Evolutionary conservation across 2,113 vertebrate genomes (phyloP).

Genomic region (Lutjanus erythropterus): DNA sequence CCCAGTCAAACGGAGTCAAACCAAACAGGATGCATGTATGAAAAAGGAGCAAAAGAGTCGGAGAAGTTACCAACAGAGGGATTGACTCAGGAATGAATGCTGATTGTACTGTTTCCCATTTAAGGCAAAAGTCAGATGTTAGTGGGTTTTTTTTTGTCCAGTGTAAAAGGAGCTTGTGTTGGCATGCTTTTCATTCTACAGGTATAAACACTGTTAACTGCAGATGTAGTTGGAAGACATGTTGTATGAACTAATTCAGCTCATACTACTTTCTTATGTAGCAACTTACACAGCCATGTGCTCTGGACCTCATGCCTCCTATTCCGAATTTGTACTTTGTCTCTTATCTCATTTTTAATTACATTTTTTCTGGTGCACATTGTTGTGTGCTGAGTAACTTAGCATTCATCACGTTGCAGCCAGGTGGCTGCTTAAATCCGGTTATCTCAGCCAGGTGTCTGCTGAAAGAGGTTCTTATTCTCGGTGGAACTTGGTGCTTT

Average conservation of each 20-base stretch:
- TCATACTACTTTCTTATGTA: neutral
- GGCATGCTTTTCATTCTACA: neutral
- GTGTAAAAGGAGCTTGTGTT: neutral
- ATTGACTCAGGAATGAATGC: too few species aligned
- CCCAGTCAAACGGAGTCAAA: too few species aligned
- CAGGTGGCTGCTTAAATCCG: constrained; percentile 53
- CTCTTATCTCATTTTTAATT: constrained; percentile 43
- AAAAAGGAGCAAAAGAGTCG: too few species aligned
- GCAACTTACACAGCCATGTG: neutral
- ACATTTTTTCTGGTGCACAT: constrained; percentile 15
- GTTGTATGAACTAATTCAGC: neutral
- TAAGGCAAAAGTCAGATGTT: too few species aligned
- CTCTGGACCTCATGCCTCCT: neutral
- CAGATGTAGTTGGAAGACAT: neutral
- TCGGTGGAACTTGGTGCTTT: constrained; percentile 8
- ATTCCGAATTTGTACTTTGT: neutral
- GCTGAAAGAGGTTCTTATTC: constrained; percentile 1
- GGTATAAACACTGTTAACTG: neutral
- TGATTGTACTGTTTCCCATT: too few species aligned
- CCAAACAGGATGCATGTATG: too few species aligned
- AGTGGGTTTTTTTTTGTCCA: too few species aligned
- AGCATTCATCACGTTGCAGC: constrained; percentile 12
- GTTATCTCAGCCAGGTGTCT: constrained; percentile 56
- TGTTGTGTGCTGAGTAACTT: constrained; percentile 20
- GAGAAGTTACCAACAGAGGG: too few species aligned